These are phyloP conservation scores for Paraplagusia blochii DNA, from an alignment of 2,113 vertebrate genomes.

Conservation along the genomic window DNA sequence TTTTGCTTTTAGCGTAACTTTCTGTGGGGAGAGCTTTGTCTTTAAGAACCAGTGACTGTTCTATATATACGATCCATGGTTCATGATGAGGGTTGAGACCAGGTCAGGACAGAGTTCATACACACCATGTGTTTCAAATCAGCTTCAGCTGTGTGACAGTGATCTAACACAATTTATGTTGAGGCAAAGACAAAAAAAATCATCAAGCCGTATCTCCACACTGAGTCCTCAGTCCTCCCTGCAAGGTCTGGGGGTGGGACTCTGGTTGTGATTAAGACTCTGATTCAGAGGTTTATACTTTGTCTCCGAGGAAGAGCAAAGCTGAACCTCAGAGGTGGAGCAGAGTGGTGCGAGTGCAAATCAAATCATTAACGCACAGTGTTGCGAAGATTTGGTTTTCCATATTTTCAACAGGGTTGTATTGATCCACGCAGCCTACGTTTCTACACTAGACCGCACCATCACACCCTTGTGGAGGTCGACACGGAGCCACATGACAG, in stretches of 20 bases:
- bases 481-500: conserved; percentile 53
- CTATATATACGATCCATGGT: too few relatives aligned
- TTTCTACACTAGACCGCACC: conserved; percentile 18
- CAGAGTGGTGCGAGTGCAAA: conserved; percentile 4
- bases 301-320: conserved; percentile 33
- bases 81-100: too few relatives aligned
- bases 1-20: too few relatives aligned
- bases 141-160: conserved; percentile 2
- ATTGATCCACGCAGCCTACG: neutral
- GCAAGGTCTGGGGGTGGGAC: conserved; percentile 42
- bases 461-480: conserved; percentile 33
- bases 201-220: conserved; percentile 22
- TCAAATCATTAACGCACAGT: neutral
- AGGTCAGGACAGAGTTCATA: too few relatives aligned
- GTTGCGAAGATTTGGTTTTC: too few relatives aligned
- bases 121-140: too few relatives aligned
- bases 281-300: conserved; percentile 55
- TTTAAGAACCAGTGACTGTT: too few relatives aligned
- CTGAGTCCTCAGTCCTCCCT: conserved; percentile 37
- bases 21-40: too few relatives aligned
- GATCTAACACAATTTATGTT: neutral
- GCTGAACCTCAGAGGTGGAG: conserved; percentile 30
- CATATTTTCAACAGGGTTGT: too few relatives aligned
- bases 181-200: neutral
- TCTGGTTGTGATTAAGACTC: conserved; percentile 39